These are phyloP conservation scores for Ornithorhynchus anatinus DNA, from an alignment of 2,113 vertebrate genomes.

Conservation along the genomic window DNA sequence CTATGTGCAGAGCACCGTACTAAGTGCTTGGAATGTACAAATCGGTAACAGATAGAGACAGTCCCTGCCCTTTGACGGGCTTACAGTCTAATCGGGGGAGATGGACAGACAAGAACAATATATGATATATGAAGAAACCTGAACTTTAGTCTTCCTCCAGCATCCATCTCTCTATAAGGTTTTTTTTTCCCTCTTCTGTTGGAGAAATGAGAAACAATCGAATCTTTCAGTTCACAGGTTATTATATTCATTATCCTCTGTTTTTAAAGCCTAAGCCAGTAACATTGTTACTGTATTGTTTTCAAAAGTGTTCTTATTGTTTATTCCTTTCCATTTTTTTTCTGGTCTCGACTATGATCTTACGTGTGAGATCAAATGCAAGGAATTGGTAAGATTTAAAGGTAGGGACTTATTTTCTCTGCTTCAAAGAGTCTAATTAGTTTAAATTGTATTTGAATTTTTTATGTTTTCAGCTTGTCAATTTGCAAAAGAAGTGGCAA, in stretches of 20 bases:
- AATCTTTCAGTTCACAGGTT: slow-evolving; percentile 14
- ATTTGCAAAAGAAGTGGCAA: slow-evolving; percentile 97
- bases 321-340: slow-evolving; percentile 11
- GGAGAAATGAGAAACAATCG: not conserved
- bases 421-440: not conserved
- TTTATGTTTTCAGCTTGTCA: slow-evolving; percentile 82
- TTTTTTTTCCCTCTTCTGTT: slow-evolving; percentile 9
- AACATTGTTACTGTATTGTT: not conserved
- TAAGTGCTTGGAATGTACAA: not conserved
- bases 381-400: slow-evolving; percentile 14
- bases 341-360: slow-evolving; percentile 7
- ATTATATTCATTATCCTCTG: slow-evolving; percentile 11
- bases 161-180: slow-evolving; percentile 13
- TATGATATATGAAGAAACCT: not conserved
- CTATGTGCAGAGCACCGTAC: too few species aligned
- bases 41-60: too few species aligned
- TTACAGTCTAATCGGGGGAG: too few species aligned
- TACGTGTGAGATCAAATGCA: not conserved
- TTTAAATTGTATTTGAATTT: slow-evolving; percentile 38
- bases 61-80: too few species aligned
- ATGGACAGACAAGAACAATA: too few species aligned
- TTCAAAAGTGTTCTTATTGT: slow-evolving; percentile 31
- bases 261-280: slow-evolving; percentile 1
- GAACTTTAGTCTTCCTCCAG: not conserved
- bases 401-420: not conserved